Evolutionary conservation across 2,113 vertebrate genomes (phyloP), one percentile per base, ranked within the genome.

Genomic region (Colius striatus): DNA sequence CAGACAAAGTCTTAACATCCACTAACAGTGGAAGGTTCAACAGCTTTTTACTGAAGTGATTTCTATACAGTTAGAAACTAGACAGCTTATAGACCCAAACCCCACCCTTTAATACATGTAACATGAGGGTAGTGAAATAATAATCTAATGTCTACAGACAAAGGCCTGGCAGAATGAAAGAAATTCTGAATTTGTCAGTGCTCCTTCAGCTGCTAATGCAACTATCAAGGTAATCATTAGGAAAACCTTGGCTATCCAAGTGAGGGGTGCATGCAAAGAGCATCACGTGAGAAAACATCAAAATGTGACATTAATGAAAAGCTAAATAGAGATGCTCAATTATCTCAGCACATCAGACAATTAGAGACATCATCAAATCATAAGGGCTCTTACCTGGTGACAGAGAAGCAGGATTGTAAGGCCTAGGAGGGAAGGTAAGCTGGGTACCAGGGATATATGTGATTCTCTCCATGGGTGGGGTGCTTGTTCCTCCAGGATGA

Each of bases 381-480:
- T 1, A 23, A 16, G 3, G 38, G 87, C 94, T 97, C 98, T 98
- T 97, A 99, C 99, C 99, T 98, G 99, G 99, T 96, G 99, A 99
- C 97, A 99, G 97, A 94, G 99, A 99, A 74, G 98, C 98, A 94
- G 99, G 98, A 97, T 99, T 99, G 98, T 99, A 99, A 90, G 98
- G 98, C 97, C 99, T 98, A 96, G 98, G 96, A 96, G 99, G 98
- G 98, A 99, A 99, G 48, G 99, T 98, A 87, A 99, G 97, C 97
- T 99, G 99, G 96, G 99, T 98, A 94, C 99, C 98, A 50, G 99
- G 98, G 98, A 99, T 99, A 92, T 99, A 99, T 8, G 98, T 99
- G 97, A 99, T 99, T 97, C 99, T 99, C 97, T 99, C 99, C 99
- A 99, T 98, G 92, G 98, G 99, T 89, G 99, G 99, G 88, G 99